A percentile compares a stretch with the other conserved stretches of the same genome.
These are phyloP conservation scores for Hafferia zeledoni DNA, from an alignment of 2,797 vertebrate species.

Conservation along the genomic window DNA sequence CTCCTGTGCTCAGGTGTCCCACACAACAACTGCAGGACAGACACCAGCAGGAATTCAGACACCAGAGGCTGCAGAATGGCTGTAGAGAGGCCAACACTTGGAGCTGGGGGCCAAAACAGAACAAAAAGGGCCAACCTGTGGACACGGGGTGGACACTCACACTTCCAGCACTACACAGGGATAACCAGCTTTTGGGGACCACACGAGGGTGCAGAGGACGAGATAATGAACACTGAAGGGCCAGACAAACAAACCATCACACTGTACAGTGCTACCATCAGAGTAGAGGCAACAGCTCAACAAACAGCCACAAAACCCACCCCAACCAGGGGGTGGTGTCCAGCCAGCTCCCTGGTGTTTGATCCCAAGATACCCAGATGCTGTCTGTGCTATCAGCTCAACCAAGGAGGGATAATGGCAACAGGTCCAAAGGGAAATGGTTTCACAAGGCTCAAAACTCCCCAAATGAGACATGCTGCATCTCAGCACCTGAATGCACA, in stretches of 20 bases:
- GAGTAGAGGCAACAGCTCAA: background rate
- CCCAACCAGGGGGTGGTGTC: background rate
- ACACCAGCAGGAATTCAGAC: background rate
- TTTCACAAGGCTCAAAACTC: background rate
- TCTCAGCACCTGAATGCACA: background rate
- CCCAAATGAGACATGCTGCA: accelerated
- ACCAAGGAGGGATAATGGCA: background rate
- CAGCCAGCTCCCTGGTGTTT: background rate
- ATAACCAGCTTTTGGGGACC: background rate
- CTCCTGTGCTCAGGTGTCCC: background rate
- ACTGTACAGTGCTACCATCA: background rate
- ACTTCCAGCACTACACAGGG: background rate
- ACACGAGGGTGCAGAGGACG: accelerated
- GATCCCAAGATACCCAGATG: background rate
- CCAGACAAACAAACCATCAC: background rate
- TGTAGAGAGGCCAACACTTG: background rate
- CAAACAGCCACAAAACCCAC: background rate
- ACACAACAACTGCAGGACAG: background rate
- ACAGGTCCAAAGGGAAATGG: background rate
- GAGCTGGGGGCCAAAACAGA: background rate
- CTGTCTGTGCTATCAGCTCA: accelerated
- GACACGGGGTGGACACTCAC: background rate
- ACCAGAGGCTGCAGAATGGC: background rate
- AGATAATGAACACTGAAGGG: background rate
- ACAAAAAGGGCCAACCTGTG: background rate